phyloP scores from a whole-genome alignment of 2,113 vertebrate species.

The Sylvilagus bachmani region DNA sequence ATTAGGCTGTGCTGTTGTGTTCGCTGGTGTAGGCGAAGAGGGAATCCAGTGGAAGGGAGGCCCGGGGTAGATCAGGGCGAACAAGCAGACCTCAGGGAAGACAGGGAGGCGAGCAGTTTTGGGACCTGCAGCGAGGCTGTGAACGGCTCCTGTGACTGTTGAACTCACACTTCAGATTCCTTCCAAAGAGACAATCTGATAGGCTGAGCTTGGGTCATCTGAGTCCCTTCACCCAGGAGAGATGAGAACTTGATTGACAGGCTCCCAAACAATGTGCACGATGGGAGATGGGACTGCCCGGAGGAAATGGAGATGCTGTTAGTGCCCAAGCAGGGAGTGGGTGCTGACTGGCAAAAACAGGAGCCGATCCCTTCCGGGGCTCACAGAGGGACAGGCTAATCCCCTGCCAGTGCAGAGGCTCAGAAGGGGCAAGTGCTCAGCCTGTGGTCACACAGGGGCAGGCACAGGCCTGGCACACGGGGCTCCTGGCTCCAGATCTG shows the following conservation, averaged over 20 bases:
- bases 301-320: background rate
- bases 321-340: background rate
- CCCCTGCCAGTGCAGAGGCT: conserved; percentile 21
- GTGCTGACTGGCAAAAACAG: background rate
- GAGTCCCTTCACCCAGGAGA: background rate
- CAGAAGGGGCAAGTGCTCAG: background rate
- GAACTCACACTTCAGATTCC: background rate
- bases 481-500: background rate
- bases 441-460: background rate
- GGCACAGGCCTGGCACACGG: background rate
- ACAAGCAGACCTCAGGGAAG: background rate
- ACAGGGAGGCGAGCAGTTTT: background rate
- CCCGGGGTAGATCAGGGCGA: background rate
- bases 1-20: background rate
- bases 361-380: background rate
- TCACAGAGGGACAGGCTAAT: background rate
- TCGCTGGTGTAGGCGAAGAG: background rate
- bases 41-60: background rate
- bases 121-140: no score
- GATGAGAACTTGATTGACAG: background rate
- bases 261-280: background rate
- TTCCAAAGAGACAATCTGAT: background rate
- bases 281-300: background rate
- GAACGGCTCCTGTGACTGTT: background rate
- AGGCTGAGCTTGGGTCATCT: background rate